Conservation (phyloP, 1,140 invertebrate genomes). For the Papilio machaon region DNA sequence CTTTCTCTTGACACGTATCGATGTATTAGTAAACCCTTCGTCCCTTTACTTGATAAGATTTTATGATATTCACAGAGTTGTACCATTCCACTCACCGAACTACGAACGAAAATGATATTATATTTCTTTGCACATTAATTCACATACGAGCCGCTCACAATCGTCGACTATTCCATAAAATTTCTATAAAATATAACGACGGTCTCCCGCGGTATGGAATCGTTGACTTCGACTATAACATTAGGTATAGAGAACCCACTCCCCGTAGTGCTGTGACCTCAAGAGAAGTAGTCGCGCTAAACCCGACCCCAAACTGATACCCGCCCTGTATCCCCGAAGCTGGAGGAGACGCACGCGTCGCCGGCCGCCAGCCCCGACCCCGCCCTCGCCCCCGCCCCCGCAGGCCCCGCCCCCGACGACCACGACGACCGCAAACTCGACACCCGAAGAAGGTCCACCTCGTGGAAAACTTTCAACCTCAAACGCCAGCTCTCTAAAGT, state of each 20-base stretch:
- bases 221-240: not conserved
- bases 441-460: slow-evolving; percentile 82
- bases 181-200: not conserved
- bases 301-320: slow-evolving; percentile 56
- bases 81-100: slow-evolving; percentile 1
- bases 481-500: slow-evolving; percentile 91
- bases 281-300: slow-evolving; percentile 44
- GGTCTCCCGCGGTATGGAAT: slow-evolving; percentile 2
- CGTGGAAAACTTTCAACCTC: slow-evolving; percentile 88
- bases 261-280: slow-evolving; percentile 36
- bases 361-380: slow-evolving; percentile 69
- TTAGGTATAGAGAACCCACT: slow-evolving; percentile 30
- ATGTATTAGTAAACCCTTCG: slow-evolving; percentile 35
- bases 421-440: slow-evolving; percentile 66
- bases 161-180: slow-evolving; percentile 29
- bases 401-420: slow-evolving; percentile 63
- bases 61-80: slow-evolving; percentile 4
- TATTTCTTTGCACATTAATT: slow-evolving; percentile 6
- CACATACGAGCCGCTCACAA: slow-evolving; percentile 6
- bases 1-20: slow-evolving; percentile 51
- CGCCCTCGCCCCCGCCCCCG: slow-evolving; percentile 64
- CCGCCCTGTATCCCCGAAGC: slow-evolving; percentile 65
- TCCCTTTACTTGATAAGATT: slow-evolving; percentile 16
- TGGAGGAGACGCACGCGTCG: slow-evolving; percentile 60
- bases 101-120: not conserved